Percentiles rank a stretch among this genome's conserved stretches.
Evolutionary conservation across 2,113 vertebrate genomes (phyloP).

Genomic region (Anser cygnoides): DNA sequence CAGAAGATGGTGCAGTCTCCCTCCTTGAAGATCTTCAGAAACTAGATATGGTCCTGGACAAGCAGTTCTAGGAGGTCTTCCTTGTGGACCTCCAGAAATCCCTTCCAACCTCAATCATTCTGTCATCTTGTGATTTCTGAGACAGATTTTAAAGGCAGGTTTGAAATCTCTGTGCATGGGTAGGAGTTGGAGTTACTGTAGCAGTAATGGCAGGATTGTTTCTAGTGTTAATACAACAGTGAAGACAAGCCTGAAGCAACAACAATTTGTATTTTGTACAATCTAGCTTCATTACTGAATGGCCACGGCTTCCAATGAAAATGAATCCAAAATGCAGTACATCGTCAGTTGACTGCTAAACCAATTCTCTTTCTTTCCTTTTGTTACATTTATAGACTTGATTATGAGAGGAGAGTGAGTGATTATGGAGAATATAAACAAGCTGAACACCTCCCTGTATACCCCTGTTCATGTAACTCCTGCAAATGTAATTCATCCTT

Average conservation of each 20-base stretch:
- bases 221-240: neutral
- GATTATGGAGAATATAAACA: neutral
- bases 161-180: neutral
- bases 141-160: neutral
- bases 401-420: neutral
- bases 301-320: neutral
- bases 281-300: neutral
- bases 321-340: neutral
- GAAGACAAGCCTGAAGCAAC: neutral
- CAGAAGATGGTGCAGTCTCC: neutral
- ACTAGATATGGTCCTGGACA: neutral
- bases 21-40: neutral
- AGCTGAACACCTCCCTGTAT: neutral
- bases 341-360: neutral
- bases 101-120: neutral
- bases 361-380: neutral
- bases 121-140: neutral
- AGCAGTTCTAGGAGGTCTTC: neutral
- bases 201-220: neutral
- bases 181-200: neutral
- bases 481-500: neutral
- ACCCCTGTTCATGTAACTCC: neutral
- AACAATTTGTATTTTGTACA: neutral
- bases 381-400: neutral
- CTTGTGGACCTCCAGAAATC: neutral